Conservation (phyloP, 2,888 invertebrate genomes). For the Adelphocoris suturalis region DNA sequence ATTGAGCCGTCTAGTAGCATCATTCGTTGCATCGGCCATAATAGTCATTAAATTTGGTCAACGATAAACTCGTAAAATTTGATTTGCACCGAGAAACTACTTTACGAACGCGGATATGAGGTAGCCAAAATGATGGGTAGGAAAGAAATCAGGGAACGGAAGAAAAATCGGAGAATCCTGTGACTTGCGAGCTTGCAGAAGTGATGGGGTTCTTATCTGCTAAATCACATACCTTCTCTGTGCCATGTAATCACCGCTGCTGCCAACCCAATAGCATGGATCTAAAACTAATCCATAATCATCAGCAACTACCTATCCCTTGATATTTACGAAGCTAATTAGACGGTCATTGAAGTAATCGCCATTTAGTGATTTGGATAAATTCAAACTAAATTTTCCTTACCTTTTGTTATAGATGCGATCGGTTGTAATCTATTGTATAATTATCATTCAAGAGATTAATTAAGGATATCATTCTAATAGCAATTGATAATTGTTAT, state of each 20-base stretch:
- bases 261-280: background rate
- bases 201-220: background rate
- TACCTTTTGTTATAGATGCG: too few relatives aligned
- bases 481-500: too few relatives aligned
- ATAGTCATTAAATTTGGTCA: constrained; percentile 57
- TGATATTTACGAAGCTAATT: too few relatives aligned
- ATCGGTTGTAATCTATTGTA: too few relatives aligned
- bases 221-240: background rate
- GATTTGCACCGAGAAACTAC: background rate
- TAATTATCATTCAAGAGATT: too few relatives aligned
- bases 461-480: too few relatives aligned
- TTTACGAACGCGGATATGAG: background rate
- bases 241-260: background rate
- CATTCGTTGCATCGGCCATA: constrained; percentile 91
- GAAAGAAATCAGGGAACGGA: background rate
- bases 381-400: too few relatives aligned
- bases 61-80: background rate
- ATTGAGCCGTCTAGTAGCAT: constrained; percentile 95
- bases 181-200: background rate
- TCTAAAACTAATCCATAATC: too few relatives aligned
- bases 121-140: background rate
- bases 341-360: too few relatives aligned
- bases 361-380: too few relatives aligned
- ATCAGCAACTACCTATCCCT: too few relatives aligned
- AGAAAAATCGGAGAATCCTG: background rate